Evolutionary conservation across 2,888 invertebrate species (phyloP), one percentile per base, ranked within the genome.

Genomic region (Polietes domitor): DNA sequence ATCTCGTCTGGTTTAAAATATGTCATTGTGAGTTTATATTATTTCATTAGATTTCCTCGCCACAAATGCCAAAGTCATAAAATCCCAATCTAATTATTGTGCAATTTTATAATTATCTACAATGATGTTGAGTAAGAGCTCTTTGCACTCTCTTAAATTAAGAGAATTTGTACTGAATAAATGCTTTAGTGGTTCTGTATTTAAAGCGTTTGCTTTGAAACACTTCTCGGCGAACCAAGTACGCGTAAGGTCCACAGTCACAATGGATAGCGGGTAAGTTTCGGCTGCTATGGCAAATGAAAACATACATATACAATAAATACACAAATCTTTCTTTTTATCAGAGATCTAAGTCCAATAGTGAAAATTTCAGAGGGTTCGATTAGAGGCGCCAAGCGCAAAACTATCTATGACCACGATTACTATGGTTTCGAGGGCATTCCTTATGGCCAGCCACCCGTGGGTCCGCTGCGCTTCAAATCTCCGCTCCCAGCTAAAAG

Each of bases 401-500:
- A 89, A 86, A 89, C 92, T 15, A 88, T 91, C 24, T 92, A 91
- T 73, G 89, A 90, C 4, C 88, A 90, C 65, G 83, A 89, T 6
- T 92, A 89, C 72, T 91, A 88, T 28, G 90, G 90, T 61, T 92
- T 92, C 82, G 92, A 92, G 86, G 88, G 88, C 37, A 90, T 92
- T 63, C 92, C 92, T 28, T 92, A 90, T 82, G 92, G 89, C n/a
- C 88, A 91, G 79, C 91, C 92, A 6, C 92, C 92, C 0, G 32
- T 92, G 2, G 91, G 90, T 0, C 89, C 91, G 50, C 75, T 92
- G 55, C 89, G 92, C 24, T 91, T 90, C 53, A 90, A 88, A 90
- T 92, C 93, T 15, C 93, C 93, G 0, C 87, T 91, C 81, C 91
- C 92, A 0, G 91, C 92, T 10, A 88, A 88, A 26, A 85, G 90